Base-by-base conservation (phyloP, 2,113 vertebrate species). In the Chionomys nivalis region DNA sequence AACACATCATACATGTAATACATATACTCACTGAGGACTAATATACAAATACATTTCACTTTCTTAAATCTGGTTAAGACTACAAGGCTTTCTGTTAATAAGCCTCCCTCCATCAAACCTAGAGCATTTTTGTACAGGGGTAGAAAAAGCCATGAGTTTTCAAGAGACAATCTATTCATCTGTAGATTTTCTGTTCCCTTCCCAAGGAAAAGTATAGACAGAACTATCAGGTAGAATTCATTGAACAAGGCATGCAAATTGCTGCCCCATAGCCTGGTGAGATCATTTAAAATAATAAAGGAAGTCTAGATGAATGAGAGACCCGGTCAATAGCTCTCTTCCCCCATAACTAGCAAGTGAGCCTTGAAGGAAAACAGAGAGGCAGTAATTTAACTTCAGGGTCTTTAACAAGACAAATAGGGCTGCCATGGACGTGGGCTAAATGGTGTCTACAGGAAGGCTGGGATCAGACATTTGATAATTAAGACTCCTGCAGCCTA, bases 201-300 rank as follows among this genome's bases (percentile, higher is more conserved):
- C 89, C 96, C 95, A 98, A 98, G 97, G 95, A 97, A 97, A 93
- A 96, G 94, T 93, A 95, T 66, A 98, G 98, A 98, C 97, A 97
- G 90, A 93, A 88, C 96, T 98, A 96, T 97, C 95, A 98, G 97
- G 96, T 97, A 98, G 97, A 98, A 98, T 97, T 98, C 97, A 98
- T 83, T 97, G 97, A 98, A 98, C 94, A 97, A 98, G 98, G 98
- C 98, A 98, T 98, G 98, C 96, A 98, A 98, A 98, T 98, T 97
- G 94, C 97, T 97, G 97, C 94, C 97, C 97, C 98, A 98, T 97
- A 97, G 97, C 97, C 96, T 58, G 16, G 96, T 90, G 97, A 97
- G 97, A 97, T 97, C 97, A 98, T 97, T 98, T 98, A 98, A 98
- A 98, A 98, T 98, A 98, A 98, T 98, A 98, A 97, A 98, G 94